Evolutionary conservation across 1,140 invertebrate species (phyloP).

Genomic region (Cherax destructor): DNA sequence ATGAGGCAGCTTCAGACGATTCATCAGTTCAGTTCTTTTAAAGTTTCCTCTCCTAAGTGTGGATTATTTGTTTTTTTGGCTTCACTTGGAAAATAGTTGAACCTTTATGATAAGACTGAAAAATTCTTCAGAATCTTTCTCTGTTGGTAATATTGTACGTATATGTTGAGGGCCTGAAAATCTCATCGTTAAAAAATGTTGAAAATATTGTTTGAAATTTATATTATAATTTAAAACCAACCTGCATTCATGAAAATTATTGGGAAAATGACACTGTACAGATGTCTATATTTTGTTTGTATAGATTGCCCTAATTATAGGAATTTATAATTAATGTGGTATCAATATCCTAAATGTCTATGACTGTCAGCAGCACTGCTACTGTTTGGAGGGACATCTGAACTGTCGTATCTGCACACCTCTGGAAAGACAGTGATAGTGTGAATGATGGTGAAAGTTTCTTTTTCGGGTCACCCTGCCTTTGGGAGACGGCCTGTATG

Average conservation of each 20-base stretch:
- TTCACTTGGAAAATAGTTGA: too few species aligned
- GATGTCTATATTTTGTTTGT: constrained; percentile 34
- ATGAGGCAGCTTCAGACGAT: too few species aligned
- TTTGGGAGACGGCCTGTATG: too few species aligned
- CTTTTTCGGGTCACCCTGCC: too few species aligned
- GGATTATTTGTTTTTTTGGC: too few species aligned
- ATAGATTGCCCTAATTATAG: constrained; percentile 30
- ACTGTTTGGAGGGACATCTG: too few species aligned
- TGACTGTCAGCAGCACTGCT: too few species aligned
- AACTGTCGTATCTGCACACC: too few species aligned
- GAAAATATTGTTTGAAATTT: too few species aligned
- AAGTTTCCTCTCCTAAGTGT: background rate
- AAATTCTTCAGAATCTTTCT: background rate
- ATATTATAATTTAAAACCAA: too few species aligned
- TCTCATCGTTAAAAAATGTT: background rate
- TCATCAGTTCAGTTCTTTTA: background rate
- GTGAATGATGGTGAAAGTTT: too few species aligned
- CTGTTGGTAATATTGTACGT: background rate
- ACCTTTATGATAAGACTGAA: background rate
- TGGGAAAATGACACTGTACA: background rate
- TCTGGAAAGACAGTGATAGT: too few species aligned
- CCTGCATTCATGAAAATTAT: background rate
- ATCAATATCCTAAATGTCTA: background rate
- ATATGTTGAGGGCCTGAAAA: background rate
- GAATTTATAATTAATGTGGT: constrained; percentile 11